These are phyloP conservation scores for Lepus timidus DNA, from an alignment of 2,113 vertebrate genomes.

Conservation along the genomic window DNA sequence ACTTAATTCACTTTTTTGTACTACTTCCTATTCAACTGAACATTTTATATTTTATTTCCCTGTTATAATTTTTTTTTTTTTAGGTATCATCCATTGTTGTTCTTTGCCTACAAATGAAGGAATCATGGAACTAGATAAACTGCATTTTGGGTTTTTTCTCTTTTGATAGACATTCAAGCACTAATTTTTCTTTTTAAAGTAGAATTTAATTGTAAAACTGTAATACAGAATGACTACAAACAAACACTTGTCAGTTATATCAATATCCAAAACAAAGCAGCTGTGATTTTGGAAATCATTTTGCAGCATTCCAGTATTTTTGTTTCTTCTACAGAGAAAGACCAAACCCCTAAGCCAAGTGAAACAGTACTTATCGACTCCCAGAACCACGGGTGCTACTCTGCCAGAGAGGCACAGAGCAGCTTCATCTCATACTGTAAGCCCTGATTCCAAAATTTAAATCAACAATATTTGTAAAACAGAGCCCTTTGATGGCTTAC, in stretches of 20 bases:
- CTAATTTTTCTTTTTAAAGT: constrained; percentile 17
- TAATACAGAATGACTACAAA: background rate
- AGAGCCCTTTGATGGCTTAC: constrained; percentile 84
- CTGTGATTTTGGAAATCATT: background rate
- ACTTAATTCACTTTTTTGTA: background rate
- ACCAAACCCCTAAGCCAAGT: background rate
- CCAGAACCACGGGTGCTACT: background rate
- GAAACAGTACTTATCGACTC: background rate
- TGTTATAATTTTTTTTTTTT: constrained; percentile 27
- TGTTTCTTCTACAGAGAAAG: background rate
- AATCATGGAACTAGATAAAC: background rate
- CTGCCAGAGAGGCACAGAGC: background rate
- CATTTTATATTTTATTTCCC: constrained; percentile 44
- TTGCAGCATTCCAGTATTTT: background rate
- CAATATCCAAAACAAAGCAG: constrained; percentile 7
- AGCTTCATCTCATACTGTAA: background rate
- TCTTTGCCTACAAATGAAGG: background rate
- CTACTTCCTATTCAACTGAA: background rate
- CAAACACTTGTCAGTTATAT: background rate
- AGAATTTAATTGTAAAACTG: constrained; percentile 10
- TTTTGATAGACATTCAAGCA: background rate
- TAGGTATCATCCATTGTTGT: background rate
- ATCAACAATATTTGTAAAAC: background rate
- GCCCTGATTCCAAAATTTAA: background rate
- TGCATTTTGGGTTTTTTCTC: background rate